Evolutionary conservation across 2,113 vertebrate genomes (phyloP).

Genomic region (Actinemys pallida): DNA sequence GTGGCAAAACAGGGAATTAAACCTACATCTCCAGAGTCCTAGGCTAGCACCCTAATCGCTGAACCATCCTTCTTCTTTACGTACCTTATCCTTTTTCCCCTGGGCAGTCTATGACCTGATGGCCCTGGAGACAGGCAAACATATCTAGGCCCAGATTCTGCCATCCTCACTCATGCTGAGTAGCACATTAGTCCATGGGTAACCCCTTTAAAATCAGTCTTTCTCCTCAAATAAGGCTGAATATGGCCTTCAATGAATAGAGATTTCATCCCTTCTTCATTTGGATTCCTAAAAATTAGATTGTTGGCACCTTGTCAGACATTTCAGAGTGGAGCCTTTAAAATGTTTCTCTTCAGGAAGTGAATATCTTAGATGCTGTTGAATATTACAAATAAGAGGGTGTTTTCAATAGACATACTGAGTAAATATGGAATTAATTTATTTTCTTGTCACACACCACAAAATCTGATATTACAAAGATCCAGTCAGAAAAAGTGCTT

Average conservation of each 20-base stretch:
- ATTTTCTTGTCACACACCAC: conserved; percentile 27
- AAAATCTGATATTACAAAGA: conserved; percentile 29
- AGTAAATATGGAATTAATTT: conserved; percentile 28
- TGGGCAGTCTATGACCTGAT: not conserved
- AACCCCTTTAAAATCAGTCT: not conserved
- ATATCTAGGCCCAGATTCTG: not conserved
- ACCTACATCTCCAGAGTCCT: not conserved
- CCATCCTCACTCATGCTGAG: not conserved
- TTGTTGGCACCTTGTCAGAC: not conserved
- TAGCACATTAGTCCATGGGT: not conserved
- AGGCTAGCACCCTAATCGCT: not conserved
- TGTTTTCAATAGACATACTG: conserved; percentile 26
- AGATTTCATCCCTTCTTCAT: not conserved
- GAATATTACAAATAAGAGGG: conserved; percentile 35
- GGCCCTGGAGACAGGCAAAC: not conserved
- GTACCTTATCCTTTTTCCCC: not conserved
- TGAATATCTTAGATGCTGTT: conserved; percentile 55
- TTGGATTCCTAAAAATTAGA: not conserved
- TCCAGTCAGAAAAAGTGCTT: not conserved
- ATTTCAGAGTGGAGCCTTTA: conserved; percentile 45
- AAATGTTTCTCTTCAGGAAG: conserved; percentile 56
- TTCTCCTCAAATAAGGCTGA: not conserved
- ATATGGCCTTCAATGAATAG: not conserved
- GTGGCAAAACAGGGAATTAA: not conserved
- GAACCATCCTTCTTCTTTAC: not conserved